These are phyloP conservation scores for Neoarius graeffei DNA, from an alignment of 2,113 vertebrate genomes.

Conservation along the genomic window DNA sequence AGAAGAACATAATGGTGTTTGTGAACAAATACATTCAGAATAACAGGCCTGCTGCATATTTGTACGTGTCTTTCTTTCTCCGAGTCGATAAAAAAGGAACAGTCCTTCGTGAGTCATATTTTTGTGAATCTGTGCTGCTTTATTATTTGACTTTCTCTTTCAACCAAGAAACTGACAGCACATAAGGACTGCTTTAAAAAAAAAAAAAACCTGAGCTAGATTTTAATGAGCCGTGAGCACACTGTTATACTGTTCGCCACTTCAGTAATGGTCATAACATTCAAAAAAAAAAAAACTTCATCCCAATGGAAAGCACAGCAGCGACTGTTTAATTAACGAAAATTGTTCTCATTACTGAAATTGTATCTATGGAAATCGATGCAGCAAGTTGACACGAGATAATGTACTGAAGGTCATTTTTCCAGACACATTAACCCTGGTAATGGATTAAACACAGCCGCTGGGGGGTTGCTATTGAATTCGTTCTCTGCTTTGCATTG, in stretches of 20 bases:
- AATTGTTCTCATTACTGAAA: neutral
- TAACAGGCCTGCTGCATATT: neutral
- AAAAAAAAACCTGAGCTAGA: conserved; percentile 22
- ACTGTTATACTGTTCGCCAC: neutral
- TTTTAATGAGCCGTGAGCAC: conserved; percentile 3
- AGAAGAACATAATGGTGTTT: neutral
- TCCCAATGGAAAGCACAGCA: neutral
- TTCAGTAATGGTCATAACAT: conserved; percentile 1
- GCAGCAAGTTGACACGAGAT: neutral
- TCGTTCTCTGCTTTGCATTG: neutral
- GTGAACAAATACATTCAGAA: neutral
- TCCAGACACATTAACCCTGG: neutral
- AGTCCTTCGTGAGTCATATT: neutral
- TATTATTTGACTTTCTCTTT: conserved; percentile 40
- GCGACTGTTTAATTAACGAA: neutral
- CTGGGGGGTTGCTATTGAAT: neutral
- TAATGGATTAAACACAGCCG: conserved; percentile 6
- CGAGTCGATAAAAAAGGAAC: neutral
- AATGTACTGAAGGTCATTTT: neutral
- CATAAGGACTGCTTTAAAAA: neutral
- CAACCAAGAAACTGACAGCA: conserved; percentile 26
- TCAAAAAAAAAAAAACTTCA: neutral
- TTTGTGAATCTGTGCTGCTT: conserved; percentile 12
- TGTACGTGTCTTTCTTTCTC: neutral
- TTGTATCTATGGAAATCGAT: neutral